Percentiles rank a stretch among this genome's conserved stretches.
Evolutionary conservation across 2,797 vertebrate species (phyloP).

Genomic region (Ctenosaura bakeri): DNA sequence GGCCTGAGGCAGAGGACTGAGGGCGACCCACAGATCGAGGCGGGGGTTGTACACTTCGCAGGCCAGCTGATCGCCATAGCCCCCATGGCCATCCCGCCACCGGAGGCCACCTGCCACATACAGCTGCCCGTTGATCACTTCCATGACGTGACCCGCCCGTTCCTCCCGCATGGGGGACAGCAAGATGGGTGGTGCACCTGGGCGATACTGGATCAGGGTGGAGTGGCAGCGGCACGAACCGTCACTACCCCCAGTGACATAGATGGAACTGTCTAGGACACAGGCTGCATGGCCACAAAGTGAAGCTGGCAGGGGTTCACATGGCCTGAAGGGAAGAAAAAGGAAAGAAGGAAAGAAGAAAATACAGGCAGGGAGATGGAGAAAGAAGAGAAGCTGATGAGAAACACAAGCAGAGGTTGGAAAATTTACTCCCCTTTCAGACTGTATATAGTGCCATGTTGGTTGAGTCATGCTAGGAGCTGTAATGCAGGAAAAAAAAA

Average conservation of each 20-base stretch:
- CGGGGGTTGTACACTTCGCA: conserved; percentile 81
- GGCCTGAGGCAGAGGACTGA: conserved; percentile 79
- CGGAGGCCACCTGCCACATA: conserved; percentile 82
- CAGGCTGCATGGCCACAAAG: conserved; percentile 82
- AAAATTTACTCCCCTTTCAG: not conserved
- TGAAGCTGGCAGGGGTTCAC: conserved; percentile 74
- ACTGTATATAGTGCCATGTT: no score
- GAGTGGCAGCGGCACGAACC: conserved; percentile 67
- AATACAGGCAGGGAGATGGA: no score
- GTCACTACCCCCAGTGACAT: conserved; percentile 81
- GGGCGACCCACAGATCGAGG: conserved; percentile 74
- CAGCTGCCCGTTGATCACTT: conserved; percentile 75
- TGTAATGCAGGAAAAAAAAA: no score
- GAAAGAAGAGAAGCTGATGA: not conserved
- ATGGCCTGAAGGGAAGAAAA: conserved; percentile 66
- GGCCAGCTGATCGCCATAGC: conserved; percentile 80
- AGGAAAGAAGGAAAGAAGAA: not conserved
- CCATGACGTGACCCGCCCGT: conserved; percentile 83
- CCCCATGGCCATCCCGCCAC: conserved; percentile 58
- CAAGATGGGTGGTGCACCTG: conserved; percentile 63
- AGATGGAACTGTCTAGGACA: conserved; percentile 79
- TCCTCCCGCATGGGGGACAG: conserved; percentile 80
- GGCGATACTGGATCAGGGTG: conserved; percentile 79
- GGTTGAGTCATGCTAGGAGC: no score
- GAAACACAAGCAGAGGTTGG: not conserved